phyloP scores from a whole-genome alignment of 1,140 invertebrate genomes.

The Sycobia sp. region DNA sequence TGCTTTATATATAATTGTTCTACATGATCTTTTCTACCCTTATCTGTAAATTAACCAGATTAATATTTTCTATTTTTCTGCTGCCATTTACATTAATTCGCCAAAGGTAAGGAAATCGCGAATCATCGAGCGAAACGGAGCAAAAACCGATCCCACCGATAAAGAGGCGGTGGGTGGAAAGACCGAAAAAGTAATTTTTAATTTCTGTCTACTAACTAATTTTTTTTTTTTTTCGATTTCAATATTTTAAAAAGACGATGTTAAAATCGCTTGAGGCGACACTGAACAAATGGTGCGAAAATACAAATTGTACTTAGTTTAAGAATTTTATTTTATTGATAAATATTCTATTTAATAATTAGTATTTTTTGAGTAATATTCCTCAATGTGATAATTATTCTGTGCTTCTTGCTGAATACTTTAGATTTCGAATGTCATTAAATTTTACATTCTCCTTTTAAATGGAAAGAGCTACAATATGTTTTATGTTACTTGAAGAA shows the following conservation, averaged over 20 bases:
- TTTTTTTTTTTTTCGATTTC: too few relatives aligned
- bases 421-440: too few relatives aligned
- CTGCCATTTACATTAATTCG: constrained; percentile 13
- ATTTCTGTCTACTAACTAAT: constrained; percentile 32
- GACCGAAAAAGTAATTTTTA: constrained; percentile 53
- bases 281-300: too few relatives aligned
- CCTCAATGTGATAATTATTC: too few relatives aligned
- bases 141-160: constrained; percentile 38
- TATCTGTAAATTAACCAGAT: constrained; percentile 26
- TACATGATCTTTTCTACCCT: constrained; percentile 9
- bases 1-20: neutral
- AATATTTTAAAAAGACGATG: constrained; percentile 1
- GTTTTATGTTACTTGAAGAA: too few relatives aligned
- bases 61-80: constrained; percentile 27
- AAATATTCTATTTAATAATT: too few relatives aligned
- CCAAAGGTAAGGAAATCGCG: constrained; percentile 54
- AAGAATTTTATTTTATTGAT: too few relatives aligned
- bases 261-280: neutral
- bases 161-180: constrained; percentile 48
- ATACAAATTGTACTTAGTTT: too few relatives aligned
- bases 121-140: constrained; percentile 42
- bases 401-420: too few relatives aligned
- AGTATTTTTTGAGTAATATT: too few relatives aligned
- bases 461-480: too few relatives aligned
- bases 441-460: too few relatives aligned